Base-by-base conservation (phyloP, 2,113 vertebrate species). In the Rhea americana region DNA sequence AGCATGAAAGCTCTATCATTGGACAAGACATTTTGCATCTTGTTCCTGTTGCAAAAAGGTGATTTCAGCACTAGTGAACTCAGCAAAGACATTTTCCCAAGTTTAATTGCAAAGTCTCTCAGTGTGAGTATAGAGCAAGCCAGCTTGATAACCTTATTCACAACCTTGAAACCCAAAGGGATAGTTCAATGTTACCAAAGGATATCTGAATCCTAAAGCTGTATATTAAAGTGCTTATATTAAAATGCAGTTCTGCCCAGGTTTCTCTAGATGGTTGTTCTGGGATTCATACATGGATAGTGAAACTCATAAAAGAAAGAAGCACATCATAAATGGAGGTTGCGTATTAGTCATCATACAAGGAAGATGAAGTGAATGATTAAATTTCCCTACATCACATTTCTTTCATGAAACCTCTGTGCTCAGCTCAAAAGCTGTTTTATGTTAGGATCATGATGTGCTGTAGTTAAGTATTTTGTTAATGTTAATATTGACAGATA, bases 1-100 rank as follows among this genome's bases (percentile, higher is more conserved):
- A 91, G n/a, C 70, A 73, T 76, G 61, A 93, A 91, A 95, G 82
- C 56, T 67, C 82, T 86, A 83, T 93, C 96, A 94, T 55, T 86
- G 65, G 35, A 86, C 72, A 80, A 93, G 82, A 91, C 56, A 56
- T 90, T 88, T 94, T 82, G 83, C 73, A 45, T 93, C 76, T 90
- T 79, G 58, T 70, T 95, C 45, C 3, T 93, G 18, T 55, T 73
- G 48, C 70, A 91, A 75, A 84, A 85, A 87, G 56, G 72, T 85
- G 79, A 71, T 78, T 90, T 83, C 73, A 71, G 28, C 66, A 76
- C 39, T 9, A 53, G 76, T 21, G 80, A 93, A 93, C 90, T 68
- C 91, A 93, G 80, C 43, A 75, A 82, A 84, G 47, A 72, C 43
- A 35, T 91, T 91, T 96, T 59, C 32, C 48, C 56, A 67, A 7